A percentile compares a stretch with the other conserved stretches of the same genome.
Evolutionary conservation across 2,113 vertebrate species (phyloP).

Genomic region (Mustela nigripes): DNA sequence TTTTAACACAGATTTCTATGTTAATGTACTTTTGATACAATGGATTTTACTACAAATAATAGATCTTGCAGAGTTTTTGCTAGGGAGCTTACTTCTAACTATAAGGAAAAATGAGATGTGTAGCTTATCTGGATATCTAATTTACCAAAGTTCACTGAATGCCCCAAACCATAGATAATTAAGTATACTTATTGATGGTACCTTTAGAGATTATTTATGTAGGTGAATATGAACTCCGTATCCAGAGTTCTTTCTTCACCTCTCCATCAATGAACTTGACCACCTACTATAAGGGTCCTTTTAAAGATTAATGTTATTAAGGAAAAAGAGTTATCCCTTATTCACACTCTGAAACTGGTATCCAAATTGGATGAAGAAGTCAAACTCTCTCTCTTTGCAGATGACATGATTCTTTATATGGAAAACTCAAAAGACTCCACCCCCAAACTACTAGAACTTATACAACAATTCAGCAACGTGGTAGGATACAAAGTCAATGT

Average conservation of each 20-base stretch:
- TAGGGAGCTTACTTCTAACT: not conserved
- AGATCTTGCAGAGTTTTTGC: not conserved
- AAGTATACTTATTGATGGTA: not conserved
- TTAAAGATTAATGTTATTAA: not conserved
- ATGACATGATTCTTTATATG: too few species aligned
- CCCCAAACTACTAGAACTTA: too few species aligned
- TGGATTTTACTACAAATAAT: not conserved
- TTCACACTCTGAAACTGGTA: not conserved
- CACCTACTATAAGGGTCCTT: not conserved
- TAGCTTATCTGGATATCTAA: not conserved
- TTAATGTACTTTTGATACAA: slow-evolving; percentile 30
- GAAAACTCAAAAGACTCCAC: too few species aligned
- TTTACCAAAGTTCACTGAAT: not conserved
- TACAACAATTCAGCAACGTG: too few species aligned
- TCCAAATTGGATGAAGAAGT: too few species aligned
- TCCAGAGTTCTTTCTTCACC: not conserved
- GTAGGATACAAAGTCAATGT: too few species aligned
- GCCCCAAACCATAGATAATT: not conserved
- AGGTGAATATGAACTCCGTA: not conserved
- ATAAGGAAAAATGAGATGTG: not conserved
- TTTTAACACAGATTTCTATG: not conserved
- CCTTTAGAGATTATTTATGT: not conserved
- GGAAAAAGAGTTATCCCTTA: not conserved
- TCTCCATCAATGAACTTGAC: not conserved
- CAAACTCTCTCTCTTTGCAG: too few species aligned